Conservation (phyloP, 1,140 invertebrate genomes). For the Tribolium madens region DNA sequence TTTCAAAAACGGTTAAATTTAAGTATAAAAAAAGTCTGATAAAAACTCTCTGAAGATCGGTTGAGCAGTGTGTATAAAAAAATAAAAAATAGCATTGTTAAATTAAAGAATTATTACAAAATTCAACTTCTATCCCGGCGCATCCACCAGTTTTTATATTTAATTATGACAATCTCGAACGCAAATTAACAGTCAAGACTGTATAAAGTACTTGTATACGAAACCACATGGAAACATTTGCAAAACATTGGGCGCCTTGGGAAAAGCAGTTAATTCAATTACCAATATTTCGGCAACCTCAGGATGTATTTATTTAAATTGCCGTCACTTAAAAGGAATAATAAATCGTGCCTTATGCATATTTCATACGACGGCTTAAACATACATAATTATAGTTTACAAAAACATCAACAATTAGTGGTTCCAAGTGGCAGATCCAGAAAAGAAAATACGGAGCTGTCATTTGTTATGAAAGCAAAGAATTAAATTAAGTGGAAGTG, state of each 20-base stretch:
- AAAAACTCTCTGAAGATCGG: no score
- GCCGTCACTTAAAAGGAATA: conserved; percentile 31
- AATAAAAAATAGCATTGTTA: no score
- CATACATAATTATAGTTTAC: not conserved
- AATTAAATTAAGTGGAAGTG: conserved; percentile 40
- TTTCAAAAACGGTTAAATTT: no score
- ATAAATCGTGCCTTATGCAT: conserved; percentile 18
- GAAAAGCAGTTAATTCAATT: conserved; percentile 21
- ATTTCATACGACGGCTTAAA: conserved; percentile 23
- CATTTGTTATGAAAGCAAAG: conserved; percentile 5
- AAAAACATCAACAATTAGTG: conserved; percentile 25
- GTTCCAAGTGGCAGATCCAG: not conserved
- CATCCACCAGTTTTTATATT: no score
- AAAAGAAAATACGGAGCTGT: not conserved
- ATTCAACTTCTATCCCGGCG: no score
- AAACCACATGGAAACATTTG: not conserved
- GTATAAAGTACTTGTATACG: not conserved
- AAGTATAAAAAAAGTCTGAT: no score
- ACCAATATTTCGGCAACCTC: conserved; percentile 22
- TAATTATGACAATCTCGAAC: not conserved
- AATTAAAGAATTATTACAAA: no score
- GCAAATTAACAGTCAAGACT: not conserved
- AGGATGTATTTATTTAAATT: conserved; percentile 28
- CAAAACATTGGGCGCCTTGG: conserved; percentile 7
- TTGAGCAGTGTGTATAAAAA: no score